These are phyloP conservation scores for Chaunax sp. DNA, from an alignment of 2,797 vertebrate species.

Conservation along the genomic window DNA sequence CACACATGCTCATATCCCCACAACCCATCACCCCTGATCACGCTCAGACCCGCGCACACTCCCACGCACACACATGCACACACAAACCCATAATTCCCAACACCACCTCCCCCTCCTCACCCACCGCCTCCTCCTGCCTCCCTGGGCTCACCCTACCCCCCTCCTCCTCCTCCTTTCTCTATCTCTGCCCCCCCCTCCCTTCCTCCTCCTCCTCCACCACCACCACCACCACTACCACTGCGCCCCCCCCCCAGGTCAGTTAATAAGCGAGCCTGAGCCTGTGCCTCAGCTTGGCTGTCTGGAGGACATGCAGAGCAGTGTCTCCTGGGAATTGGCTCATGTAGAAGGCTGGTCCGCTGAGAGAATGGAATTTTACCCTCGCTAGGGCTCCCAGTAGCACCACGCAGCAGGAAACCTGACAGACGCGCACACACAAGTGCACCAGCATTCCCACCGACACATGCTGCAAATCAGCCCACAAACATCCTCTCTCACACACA, in stretches of 20 bases:
- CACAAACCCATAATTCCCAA: conserved; percentile 75
- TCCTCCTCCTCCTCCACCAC: conserved; percentile 44
- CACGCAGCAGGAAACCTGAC: conserved; percentile 83
- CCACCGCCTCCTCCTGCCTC: conserved; percentile 65
- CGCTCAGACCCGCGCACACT: conserved; percentile 29
- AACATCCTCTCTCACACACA: conserved; percentile 32
- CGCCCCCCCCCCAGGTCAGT: conserved; percentile 85
- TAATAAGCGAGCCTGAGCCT: conserved; percentile 88
- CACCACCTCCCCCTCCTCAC: conserved; percentile 52
- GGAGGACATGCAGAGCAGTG: conserved; percentile 89
- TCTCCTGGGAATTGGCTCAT: conserved; percentile 94
- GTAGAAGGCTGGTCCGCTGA: conserved; percentile 91
- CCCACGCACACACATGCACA: conserved; percentile 28
- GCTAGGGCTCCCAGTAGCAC: conserved; percentile 87
- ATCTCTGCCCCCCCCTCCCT: conserved; percentile 14
- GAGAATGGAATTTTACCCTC: conserved; percentile 97
- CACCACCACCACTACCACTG: conserved; percentile 37
- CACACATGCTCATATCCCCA: conserved; percentile 52
- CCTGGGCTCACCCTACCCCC: conserved; percentile 54
- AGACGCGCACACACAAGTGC: conserved; percentile 10
- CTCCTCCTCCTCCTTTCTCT: conserved; percentile 18
- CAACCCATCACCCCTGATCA: conserved; percentile 64
- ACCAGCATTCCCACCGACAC: conserved; percentile 42
- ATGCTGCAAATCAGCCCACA: conserved; percentile 57
- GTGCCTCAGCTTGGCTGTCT: conserved; percentile 87